Evolutionary conservation across 2,797 vertebrate genomes (phyloP), one percentile per base, ranked within the genome.

Genomic region (Characodon lateralis): DNA sequence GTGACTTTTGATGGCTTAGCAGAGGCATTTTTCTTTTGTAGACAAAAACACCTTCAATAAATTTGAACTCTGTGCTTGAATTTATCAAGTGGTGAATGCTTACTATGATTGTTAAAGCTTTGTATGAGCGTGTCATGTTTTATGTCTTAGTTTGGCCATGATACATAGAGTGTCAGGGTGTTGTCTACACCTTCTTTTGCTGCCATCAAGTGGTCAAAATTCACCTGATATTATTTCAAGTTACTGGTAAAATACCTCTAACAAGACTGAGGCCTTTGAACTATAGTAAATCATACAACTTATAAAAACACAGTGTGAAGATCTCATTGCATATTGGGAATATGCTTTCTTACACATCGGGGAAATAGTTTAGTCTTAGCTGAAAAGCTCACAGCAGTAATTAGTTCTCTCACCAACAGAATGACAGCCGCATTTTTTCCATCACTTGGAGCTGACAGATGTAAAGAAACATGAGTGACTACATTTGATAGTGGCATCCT

Each of bases 401-500:
- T 85, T 53, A 86, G 77, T 65, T 73, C 8, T 61, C 5, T 35
- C 39, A 61, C 73, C 72, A 78, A 55, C 35, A 59, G 70, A 78
- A 71, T 78, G 78, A 77, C 83, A 82, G 10, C 22, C 72, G 2
- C 59, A 46, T 80, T 83, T 74, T 66, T 78, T 77, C 82, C 83
- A 76, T 50, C 69, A 56, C 75, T 80, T 65, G 24, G 55, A 84
- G 71, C 76, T 39, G 83, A 81, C 80, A 72, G 20, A 35, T 14
- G 24, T 16, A 61, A 81, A 87, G 78, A 82, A 83, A 71, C 71
- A 74, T n/a, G 59, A 89, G 71, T 66, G 84, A 93, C 83, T 83
- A 16, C 79, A 85, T 81, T 58, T 0, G 83, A 90, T 86, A 91
- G 86, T 0, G 87, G 87, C 78, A 94, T 95, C 82, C 80, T 91